Evolutionary conservation across 2,888 invertebrate genomes (phyloP).

Genomic region (Augiades crinisus): DNA sequence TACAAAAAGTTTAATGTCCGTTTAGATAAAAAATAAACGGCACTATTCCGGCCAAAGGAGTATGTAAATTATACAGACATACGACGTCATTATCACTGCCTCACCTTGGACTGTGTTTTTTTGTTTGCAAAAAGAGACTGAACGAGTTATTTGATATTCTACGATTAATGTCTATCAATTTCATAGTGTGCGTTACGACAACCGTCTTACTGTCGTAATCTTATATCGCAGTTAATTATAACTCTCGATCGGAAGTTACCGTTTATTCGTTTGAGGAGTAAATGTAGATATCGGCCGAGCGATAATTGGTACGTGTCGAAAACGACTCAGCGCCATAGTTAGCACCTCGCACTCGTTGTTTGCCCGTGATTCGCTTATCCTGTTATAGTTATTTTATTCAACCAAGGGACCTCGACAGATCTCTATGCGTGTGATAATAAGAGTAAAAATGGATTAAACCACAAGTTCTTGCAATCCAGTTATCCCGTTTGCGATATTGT

Average conservation of each 20-base stretch:
- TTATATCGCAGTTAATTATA: slow-evolving; percentile 34
- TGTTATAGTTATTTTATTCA: slow-evolving; percentile 43
- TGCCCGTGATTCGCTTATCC: slow-evolving; percentile 50
- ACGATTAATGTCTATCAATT: slow-evolving; percentile 3
- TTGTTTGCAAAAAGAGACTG: no score
- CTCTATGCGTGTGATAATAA: slow-evolving; percentile 10
- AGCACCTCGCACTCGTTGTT: slow-evolving; percentile 59
- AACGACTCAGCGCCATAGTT: slow-evolving; percentile 57
- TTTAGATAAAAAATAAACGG: no score
- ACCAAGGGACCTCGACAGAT: slow-evolving; percentile 46
- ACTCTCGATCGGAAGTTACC: slow-evolving; percentile 52
- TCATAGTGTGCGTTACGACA: slow-evolving; percentile 7
- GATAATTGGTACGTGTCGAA: slow-evolving; percentile 76
- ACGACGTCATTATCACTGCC: no score
- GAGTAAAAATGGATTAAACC: slow-evolving; percentile 10
- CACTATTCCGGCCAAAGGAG: no score
- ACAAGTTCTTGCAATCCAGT: not conserved
- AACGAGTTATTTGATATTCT: not conserved
- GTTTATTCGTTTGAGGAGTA: slow-evolving; percentile 47
- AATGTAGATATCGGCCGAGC: slow-evolving; percentile 59
- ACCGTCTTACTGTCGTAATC: slow-evolving; percentile 16
- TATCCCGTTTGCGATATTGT: slow-evolving; percentile 1
- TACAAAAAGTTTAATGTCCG: no score
- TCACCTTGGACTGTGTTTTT: no score
- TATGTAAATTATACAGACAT: no score